Evolutionary conservation across 2,797 vertebrate species (phyloP), one percentile per base, ranked within the genome.

Genomic region (Sebastes goodei): DNA sequence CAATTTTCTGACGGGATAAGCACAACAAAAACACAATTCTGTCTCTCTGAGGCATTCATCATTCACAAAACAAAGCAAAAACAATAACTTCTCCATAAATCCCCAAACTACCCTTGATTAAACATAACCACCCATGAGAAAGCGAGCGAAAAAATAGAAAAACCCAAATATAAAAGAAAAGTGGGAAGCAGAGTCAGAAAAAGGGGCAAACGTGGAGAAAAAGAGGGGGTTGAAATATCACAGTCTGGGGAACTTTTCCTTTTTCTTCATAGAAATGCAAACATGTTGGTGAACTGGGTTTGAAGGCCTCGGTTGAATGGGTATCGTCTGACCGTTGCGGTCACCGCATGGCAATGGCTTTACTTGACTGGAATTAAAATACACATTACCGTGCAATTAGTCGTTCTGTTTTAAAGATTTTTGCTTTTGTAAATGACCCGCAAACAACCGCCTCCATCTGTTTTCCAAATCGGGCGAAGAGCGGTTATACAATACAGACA

Each of bases 311-410:
- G 17, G 23, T 33, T 63, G 30, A 65, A 38, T 62, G 25, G 32
- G 68, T 53, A 49, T 71, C 4, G 1, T 63, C 65, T 67, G 60
- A 73, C 78, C 64, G 7, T 6, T 65, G 73, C 0, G 30, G 80
- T 75, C 68, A 52, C 15, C 12, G 17, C 32, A 29, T 53, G 10
- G 30, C 71, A 61, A 11, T 78, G 63, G 71, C 70, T 53, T 87
- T 80, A 69, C 70, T 56, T 53, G 56, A 78, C 72, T 78, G 72
- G 8, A 83, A 80, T 79, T 75, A 57, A 81, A 86, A 78, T 63
- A 35, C 35, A 81, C 59, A 74, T 86, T 52, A 74, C 35, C 32
- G 8, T 75, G 46, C 55, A 88, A 73, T 80, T 81, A 78, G 42
- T 55, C 15, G 29, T 78, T 76, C 42, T 71, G 17, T 72, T 84